Evolutionary conservation across 2,888 invertebrate genomes (phyloP), one percentile per base, ranked within the genome.

Genomic region (Nysson spinosus): DNA sequence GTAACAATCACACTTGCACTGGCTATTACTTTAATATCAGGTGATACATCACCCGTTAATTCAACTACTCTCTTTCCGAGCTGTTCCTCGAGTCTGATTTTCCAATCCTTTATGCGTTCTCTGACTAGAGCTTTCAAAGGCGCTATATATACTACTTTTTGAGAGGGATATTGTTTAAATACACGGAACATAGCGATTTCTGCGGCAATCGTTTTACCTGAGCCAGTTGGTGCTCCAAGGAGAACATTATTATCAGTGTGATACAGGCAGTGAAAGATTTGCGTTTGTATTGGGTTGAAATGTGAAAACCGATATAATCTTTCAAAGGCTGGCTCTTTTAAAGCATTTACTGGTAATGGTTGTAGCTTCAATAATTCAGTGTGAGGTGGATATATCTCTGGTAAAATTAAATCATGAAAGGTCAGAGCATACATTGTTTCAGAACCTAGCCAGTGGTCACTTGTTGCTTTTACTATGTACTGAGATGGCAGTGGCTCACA

Each of bases 221-320:
- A 98, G 0, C 97, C 97, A 0, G 98, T 98, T 0, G 98, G 98
- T 0, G 99, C 99, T 0, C 98, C 98, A 3, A 99, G 89, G 17
- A 99, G 88, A 4, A 97, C 95, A 85, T 99, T 99, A 75, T 93
- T 91, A 81, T 99, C 97, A 0, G 96, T 97, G 84, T 99, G 95
- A 87, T 97, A 99, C 4, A 99, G 89, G 40, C 96, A 95, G 87
- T 98, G 97, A 87, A 99, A 99, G 68, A 99, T 94, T 89, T 99
- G 98, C 0, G 98, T 98, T 88, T 99, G 99, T 72, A 99, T 97
- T 0, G 99, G 98, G 89, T 99, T 99, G 89, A 99, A 99, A 86
- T 98, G 97, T 0, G 93, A 92, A 87, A 98, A 99, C 64, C 90
- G 91, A 89, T 97, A 99, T 2, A 99, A 89, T 44, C 91, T 89